Evolutionary conservation across 1,140 invertebrate species (phyloP).

Genomic region (Drosophila hydei): DNA sequence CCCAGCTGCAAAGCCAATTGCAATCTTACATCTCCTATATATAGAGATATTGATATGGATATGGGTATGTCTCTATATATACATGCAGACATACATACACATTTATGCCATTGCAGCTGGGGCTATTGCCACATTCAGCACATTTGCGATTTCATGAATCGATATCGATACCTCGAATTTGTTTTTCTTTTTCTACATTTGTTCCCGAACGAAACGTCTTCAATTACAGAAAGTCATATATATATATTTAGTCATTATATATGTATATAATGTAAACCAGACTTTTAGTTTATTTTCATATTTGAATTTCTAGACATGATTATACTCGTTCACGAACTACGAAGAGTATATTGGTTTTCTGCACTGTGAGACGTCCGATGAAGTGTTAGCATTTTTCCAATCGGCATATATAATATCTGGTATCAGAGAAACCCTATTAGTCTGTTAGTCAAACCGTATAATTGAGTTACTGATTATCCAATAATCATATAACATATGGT

Average conservation of each 20-base stretch:
- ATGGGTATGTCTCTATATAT: neutral
- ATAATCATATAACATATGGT: no score
- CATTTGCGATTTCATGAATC: conserved; percentile 19
- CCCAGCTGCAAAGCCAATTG: conserved; percentile 11
- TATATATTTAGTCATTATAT: neutral
- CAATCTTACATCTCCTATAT: neutral
- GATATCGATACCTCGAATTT: conserved; percentile 7
- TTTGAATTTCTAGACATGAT: no score
- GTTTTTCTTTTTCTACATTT: neutral
- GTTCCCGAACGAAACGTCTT: neutral
- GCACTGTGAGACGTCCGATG: no score
- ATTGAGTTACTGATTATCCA: no score
- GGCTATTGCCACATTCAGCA: conserved; percentile 1
- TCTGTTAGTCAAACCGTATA: no score
- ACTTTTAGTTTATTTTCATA: no score
- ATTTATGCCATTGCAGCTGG: neutral
- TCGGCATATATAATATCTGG: no score
- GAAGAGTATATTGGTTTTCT: no score
- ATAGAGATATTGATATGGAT: neutral
- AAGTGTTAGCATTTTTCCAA: no score
- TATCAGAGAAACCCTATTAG: no score
- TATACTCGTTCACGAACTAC: no score
- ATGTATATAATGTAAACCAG: neutral
- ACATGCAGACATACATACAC: neutral
- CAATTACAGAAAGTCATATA: neutral